Conservation (phyloP, 2,888 invertebrate genomes). For the Apodemia duryi region DNA sequence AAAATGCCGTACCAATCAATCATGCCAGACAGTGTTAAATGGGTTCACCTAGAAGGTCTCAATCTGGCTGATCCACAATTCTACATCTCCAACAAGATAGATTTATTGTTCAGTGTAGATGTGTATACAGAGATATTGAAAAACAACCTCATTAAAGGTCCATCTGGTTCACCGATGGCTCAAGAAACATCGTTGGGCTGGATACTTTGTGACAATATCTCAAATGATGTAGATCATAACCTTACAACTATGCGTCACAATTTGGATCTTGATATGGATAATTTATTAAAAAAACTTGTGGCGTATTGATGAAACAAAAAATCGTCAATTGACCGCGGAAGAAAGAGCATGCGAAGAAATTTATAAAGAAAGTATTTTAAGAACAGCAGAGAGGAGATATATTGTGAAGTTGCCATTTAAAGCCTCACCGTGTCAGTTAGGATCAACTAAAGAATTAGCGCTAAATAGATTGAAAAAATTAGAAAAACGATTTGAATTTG, state of each 20-base stretch:
- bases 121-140: conserved; percentile 12
- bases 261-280: not conserved
- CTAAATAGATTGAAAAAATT: conserved; percentile 14
- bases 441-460: conserved; percentile 18
- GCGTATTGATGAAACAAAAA: not conserved
- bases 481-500: not conserved
- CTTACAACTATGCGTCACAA: conserved; percentile 1
- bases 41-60: conserved; percentile 27
- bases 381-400: not conserved
- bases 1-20: conserved; percentile 15
- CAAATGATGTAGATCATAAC: not conserved
- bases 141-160: conserved; percentile 8
- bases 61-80: conserved; percentile 30
- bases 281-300: not conserved
- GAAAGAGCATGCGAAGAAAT: conserved; percentile 17
- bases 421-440: not conserved
- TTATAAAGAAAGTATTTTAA: not conserved
- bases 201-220: conserved; percentile 21
- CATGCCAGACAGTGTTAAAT: conserved; percentile 16
- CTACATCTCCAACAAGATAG: conserved; percentile 29
- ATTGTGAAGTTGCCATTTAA: not conserved
- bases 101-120: conserved; percentile 33
- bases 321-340: conserved; percentile 7
- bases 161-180: conserved; percentile 16
- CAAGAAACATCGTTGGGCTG: conserved; percentile 26